phyloP scores from a whole-genome alignment of 2,113 vertebrate species.

The Martes martes region DNA sequence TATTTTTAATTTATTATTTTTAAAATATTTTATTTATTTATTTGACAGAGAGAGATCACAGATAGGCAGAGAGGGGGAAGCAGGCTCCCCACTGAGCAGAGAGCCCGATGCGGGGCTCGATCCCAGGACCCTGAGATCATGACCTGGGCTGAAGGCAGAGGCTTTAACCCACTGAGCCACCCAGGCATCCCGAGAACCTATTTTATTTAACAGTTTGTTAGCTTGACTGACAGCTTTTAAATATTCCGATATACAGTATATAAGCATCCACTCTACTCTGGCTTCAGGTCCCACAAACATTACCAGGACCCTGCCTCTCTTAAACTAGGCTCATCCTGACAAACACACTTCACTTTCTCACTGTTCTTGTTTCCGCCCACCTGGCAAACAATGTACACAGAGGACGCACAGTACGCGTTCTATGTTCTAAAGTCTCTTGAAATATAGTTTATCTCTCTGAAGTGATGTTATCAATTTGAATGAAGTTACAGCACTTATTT shows the following conservation, averaged over 20 bases:
- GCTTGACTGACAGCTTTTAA: background rate
- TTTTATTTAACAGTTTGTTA: background rate
- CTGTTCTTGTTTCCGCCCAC: background rate
- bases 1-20: too few species aligned
- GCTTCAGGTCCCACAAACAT: background rate
- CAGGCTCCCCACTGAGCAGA: too few species aligned
- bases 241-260: background rate
- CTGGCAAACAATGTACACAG: too few species aligned
- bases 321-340: background rate
- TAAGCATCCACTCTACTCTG: background rate
- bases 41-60: too few species aligned
- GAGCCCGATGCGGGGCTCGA: too few species aligned
- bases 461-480: background rate
- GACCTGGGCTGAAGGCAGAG: too few species aligned
- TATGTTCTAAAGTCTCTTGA: background rate
- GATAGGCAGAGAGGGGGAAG: too few species aligned
- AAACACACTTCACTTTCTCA: background rate
- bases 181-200: background rate
- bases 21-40: too few species aligned
- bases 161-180: too few species aligned
- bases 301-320: background rate
- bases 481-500: background rate
- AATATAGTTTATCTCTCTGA: background rate
- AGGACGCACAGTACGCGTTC: background rate
- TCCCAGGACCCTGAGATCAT: too few species aligned